Evolutionary conservation across 2,888 invertebrate species (phyloP).

Genomic region (Ectemnius continuus): DNA sequence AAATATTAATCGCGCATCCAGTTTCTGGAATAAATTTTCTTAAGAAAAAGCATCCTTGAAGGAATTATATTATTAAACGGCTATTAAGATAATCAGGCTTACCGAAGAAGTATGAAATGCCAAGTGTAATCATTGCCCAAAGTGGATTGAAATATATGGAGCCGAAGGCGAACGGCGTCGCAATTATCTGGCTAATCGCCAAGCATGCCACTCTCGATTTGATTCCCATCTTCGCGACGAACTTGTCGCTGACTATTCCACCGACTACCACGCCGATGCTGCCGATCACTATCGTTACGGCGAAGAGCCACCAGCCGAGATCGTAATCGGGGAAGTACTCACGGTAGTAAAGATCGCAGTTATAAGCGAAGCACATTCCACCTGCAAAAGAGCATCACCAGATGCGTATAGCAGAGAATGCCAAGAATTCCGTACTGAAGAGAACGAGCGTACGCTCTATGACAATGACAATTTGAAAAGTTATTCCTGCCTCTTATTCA

Average conservation of each 20-base stretch:
- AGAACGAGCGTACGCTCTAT: too few relatives aligned
- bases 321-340: slow-evolving; percentile 93
- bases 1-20: too few relatives aligned
- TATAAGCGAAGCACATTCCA: slow-evolving; percentile 94
- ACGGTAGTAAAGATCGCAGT: slow-evolving; percentile 92
- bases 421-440: too few relatives aligned
- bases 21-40: too few relatives aligned
- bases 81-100: slow-evolving; percentile 69
- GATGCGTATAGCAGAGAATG: too few relatives aligned
- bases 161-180: slow-evolving; percentile 91
- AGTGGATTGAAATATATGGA: slow-evolving; percentile 90
- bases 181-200: slow-evolving; percentile 89
- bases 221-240: slow-evolving; percentile 92
- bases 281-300: slow-evolving; percentile 91
- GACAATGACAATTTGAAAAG: too few relatives aligned
- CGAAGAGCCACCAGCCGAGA: slow-evolving; percentile 94
- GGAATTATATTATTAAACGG: not conserved
- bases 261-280: slow-evolving; percentile 87
- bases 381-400: slow-evolving; percentile 78
- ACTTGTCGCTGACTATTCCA: slow-evolving; percentile 90
- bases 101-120: slow-evolving; percentile 94
- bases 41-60: too few relatives aligned
- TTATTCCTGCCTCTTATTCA: too few relatives aligned
- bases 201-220: slow-evolving; percentile 88
- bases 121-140: slow-evolving; percentile 92